Conservation (phyloP, 2,113 vertebrate genomes). For the Clupea harengus region DNA sequence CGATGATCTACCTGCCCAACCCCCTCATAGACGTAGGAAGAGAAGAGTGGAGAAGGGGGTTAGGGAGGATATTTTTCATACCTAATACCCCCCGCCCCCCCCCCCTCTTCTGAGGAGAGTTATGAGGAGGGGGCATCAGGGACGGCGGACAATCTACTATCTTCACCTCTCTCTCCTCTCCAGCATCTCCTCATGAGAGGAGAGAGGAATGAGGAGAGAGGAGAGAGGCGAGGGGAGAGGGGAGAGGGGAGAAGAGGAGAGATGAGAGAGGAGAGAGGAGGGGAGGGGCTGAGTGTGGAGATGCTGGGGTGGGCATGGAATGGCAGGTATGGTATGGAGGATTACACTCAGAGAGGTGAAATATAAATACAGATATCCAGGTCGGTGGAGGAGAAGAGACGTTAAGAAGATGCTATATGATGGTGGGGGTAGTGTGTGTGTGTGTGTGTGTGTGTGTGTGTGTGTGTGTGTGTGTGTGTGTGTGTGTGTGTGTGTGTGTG, state of each 20-base stretch:
- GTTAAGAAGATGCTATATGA: background rate
- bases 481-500: background rate
- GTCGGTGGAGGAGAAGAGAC: background rate
- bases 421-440: background rate
- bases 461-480: background rate
- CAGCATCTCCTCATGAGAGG: too few species aligned
- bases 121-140: too few species aligned
- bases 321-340: background rate
- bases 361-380: background rate
- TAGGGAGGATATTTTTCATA: too few species aligned
- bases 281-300: background rate
- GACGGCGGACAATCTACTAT: too few species aligned
- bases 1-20: background rate
- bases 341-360: background rate
- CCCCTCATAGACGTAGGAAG: background rate
- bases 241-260: too few species aligned
- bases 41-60: background rate
- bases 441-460: background rate
- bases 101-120: too few species aligned
- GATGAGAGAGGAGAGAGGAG: too few species aligned
- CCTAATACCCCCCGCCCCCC: too few species aligned
- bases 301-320: background rate
- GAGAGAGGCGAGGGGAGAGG: too few species aligned
- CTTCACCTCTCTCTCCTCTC: too few species aligned
- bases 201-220: too few species aligned